These are phyloP conservation scores for Heliothis virescens DNA, from an alignment of 1,140 invertebrate species.

Conservation along the genomic window DNA sequence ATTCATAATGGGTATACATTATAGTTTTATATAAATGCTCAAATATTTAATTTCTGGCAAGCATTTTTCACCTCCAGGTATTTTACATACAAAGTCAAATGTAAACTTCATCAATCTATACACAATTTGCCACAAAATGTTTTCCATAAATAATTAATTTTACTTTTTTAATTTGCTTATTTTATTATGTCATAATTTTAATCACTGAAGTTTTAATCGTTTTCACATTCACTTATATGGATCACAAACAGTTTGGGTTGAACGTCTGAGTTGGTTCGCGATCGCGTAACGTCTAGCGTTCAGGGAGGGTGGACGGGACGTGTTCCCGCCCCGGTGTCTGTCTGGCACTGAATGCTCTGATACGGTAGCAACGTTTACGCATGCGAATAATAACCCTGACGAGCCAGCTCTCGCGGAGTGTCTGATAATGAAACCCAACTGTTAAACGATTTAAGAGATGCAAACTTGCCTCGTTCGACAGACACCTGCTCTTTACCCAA, in stretches of 20 bases:
- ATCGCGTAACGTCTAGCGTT: constrained; percentile 48
- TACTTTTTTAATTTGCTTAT: neutral
- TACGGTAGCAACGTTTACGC: constrained; percentile 68
- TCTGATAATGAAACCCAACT: constrained; percentile 77
- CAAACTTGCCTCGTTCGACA: constrained; percentile 54
- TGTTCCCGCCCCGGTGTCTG: constrained; percentile 59
- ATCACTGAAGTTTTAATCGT: constrained; percentile 33
- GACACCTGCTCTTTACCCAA: constrained; percentile 23
- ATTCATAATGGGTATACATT: neutral
- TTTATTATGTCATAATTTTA: neutral
- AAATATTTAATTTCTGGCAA: neutral
- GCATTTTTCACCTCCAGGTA: neutral
- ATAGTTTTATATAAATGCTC: neutral
- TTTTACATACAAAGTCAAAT: neutral
- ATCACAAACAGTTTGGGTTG: constrained; percentile 28
- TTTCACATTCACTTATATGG: constrained; percentile 26
- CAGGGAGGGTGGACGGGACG: constrained; percentile 55
- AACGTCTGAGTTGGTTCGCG: constrained; percentile 24
- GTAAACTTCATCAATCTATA: neutral
- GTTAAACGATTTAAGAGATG: constrained; percentile 70
- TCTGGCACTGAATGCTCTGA: constrained; percentile 72
- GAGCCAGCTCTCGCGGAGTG: constrained; percentile 68
- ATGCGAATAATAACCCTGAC: constrained; percentile 75
- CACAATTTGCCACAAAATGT: neutral
- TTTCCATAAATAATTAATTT: neutral